A percentile compares a stretch with the other conserved stretches of the same genome.
phyloP scores from a whole-genome alignment of 2,888 invertebrate species.

The Temnothorax rugatulus region DNA sequence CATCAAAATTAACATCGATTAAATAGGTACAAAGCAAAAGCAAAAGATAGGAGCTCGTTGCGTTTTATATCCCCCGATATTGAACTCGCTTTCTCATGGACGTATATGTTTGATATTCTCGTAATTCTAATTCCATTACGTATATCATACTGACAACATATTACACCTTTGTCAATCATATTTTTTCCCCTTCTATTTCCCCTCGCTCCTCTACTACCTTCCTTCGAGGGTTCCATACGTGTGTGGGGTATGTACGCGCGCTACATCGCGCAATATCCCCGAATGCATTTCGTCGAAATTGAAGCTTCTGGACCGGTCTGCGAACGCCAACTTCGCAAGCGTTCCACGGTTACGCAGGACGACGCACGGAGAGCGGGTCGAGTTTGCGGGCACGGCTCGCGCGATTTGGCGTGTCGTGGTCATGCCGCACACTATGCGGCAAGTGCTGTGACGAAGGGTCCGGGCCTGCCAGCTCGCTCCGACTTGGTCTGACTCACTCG shows the following conservation, averaged over 20 bases:
- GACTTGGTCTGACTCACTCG: constrained; percentile 47
- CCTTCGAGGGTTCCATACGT: too few relatives aligned
- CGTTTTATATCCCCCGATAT: not conserved
- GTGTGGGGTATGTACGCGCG: too few relatives aligned
- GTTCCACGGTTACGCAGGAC: constrained; percentile 44
- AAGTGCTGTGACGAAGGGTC: constrained; percentile 34
- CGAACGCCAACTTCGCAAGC: constrained; percentile 24
- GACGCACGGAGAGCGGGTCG: not conserved
- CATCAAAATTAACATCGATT: too few relatives aligned
- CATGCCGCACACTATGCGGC: constrained; percentile 40
- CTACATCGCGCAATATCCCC: not conserved
- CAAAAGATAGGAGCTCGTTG: not conserved
- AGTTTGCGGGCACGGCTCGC: constrained; percentile 6
- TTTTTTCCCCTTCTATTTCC: not conserved
- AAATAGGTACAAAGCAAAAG: too few relatives aligned
- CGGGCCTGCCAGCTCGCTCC: constrained; percentile 1
- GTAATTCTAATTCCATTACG: not conserved
- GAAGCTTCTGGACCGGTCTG: not conserved
- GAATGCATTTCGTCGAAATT: not conserved
- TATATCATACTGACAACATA: not conserved
- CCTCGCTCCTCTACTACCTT: not conserved
- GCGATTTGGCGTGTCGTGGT: constrained; percentile 49
- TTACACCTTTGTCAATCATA: not conserved
- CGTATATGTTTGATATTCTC: not conserved
- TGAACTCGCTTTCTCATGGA: too few relatives aligned